Evolutionary conservation across 2,113 vertebrate genomes (phyloP), one percentile per base, ranked within the genome.

Genomic region (Centropus bengalensis): DNA sequence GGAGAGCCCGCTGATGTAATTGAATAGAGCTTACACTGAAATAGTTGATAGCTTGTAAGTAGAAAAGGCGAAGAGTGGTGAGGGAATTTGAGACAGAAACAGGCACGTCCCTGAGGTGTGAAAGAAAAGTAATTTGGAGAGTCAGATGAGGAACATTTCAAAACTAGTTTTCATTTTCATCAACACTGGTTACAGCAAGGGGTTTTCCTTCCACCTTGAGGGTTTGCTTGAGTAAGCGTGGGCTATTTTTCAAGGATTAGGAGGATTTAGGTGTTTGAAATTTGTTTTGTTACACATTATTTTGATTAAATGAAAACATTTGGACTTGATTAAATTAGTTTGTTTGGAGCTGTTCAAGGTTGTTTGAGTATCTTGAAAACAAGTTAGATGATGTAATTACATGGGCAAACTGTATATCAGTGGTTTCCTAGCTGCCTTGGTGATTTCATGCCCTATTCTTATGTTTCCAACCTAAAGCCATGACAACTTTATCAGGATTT

Each of bases 291-390:
- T 98, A 79, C 94, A 94, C 56, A 67, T 92, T 97, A 94, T 95
- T 97, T 97, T 96, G 86, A 96, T 97, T 97, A 97, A 96, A 96
- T 92, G 67, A 96, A 96, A 97, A 92, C 86, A 95, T 97, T 96
- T 44, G 58, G 84, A 82, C 70, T 96, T 88, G 52, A 88, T 89
- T 93, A 86, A 93, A 80, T 94, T 77, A 83, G 66, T 93, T 95
- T 94, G 88, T 85, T 54, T 91, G 73, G 73, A 88, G 66, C 71
- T 71, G 28, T 75, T 93, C 2, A 69, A 73, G 40, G 71, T 76
- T 86, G 12, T 78, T 67, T 82, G 24, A 59, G 44, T 89, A 78
- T 83, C 56, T 79, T 38, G 40, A 93, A 96, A 97, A 88, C 76
- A 91, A 95, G 90, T 86, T 89, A 83, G 79, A 75, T 95, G 71